Conservation (phyloP, 2,113 vertebrate species). For the Urocolius indicus region DNA sequence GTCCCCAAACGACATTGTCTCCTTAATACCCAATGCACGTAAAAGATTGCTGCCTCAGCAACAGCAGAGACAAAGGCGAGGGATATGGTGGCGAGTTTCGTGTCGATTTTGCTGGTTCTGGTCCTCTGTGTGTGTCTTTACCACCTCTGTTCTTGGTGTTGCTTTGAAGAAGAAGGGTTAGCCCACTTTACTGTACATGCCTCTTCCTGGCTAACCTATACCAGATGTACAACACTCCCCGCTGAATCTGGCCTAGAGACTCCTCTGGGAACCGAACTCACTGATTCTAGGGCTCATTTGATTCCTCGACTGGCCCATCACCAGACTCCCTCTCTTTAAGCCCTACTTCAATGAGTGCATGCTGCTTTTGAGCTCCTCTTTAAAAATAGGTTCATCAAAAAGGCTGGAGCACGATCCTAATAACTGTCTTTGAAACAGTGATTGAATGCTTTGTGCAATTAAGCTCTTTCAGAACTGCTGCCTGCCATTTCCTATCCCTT, state of each 20-base stretch:
- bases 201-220: neutral
- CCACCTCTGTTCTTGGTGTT: neutral
- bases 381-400: neutral
- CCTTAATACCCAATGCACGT: neutral
- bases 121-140: neutral
- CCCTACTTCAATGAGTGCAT: neutral
- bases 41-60: neutral
- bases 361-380: conserved; percentile 6
- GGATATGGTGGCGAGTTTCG: neutral
- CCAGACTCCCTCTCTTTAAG: neutral
- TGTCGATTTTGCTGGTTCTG: neutral
- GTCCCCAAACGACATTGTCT: neutral
- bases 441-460: conserved; percentile 16
- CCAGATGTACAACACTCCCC: neutral
- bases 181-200: neutral
- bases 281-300: neutral
- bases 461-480: conserved; percentile 28
- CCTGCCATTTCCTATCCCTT: conserved; percentile 35
- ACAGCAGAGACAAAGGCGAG: neutral
- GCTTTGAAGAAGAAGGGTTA: conserved; percentile 17
- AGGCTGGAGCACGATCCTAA: neutral
- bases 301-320: neutral
- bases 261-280: neutral
- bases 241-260: neutral
- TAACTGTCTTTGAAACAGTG: conserved; percentile 10